Evolutionary conservation across 2,888 invertebrate species (phyloP), one percentile per base, ranked within the genome.

Genomic region (Adineta ricciae): DNA sequence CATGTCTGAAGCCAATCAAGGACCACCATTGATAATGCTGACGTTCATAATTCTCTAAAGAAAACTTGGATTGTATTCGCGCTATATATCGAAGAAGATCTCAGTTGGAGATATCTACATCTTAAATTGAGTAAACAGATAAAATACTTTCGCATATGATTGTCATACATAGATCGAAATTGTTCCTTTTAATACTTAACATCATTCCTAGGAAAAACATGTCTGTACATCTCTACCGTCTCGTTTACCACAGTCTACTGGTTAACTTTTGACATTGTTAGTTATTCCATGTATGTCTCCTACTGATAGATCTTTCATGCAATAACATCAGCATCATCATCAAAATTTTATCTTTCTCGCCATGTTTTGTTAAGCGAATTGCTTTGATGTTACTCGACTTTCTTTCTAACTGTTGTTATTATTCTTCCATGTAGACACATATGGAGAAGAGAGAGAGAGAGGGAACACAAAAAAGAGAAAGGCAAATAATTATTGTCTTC

Each of bases 401-500:
- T 64, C 32, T 19, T 19, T 4, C 64, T 16, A 64, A 36, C 32
- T 64, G 32, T 32, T 64, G 32, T 64, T 64, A 56, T 56, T 56
- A 27, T 56, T n/a, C 27, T 56, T n/a, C 27, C 27, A 32, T 16
- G 7, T 64, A 32, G 64, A 64, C 64, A 64, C 64, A 64, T 32
- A 64, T 64, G 64, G 36, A 64, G 64, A 64, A 32, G 32, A 32
- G 19, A 2, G 32, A 64, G n/a, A 54, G 4, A 9, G n/a, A 54
- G n/a, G 4, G 19, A 54, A 46, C 5, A 46, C 46, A 11, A 46
- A 46, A 11, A 46, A 46, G 46, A 56, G 27, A 27, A 8, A 56
- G 14, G 27, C 27, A 27, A 54, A 14, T 27, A n/a, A 27, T 56
- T 14, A 56, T 56, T 14, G 56, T 64, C 52, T 16, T 52, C 92